These are phyloP conservation scores for Myoxocephalus aenaeus DNA, from an alignment of 2,797 vertebrate genomes.

Conservation along the genomic window DNA sequence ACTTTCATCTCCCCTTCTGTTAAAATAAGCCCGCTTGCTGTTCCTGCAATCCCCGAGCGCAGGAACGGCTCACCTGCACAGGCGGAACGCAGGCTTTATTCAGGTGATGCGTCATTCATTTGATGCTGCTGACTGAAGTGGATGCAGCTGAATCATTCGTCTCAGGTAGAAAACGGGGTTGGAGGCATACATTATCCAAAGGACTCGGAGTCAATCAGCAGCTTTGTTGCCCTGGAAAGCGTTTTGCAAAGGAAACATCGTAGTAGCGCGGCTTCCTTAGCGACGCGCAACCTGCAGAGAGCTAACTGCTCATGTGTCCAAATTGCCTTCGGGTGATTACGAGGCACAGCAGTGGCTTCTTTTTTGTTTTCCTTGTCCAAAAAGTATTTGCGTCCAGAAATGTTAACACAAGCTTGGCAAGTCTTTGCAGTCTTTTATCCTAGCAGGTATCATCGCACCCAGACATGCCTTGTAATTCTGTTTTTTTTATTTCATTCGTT, in stretches of 20 bases:
- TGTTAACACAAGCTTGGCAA: background rate
- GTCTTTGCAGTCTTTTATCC: background rate
- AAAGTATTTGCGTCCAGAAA: slow-evolving; percentile 17
- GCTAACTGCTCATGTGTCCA: background rate
- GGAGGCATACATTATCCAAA: slow-evolving; percentile 41
- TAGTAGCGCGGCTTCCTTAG: slow-evolving; percentile 14
- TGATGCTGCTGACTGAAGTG: slow-evolving; percentile 62
- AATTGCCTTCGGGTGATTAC: background rate
- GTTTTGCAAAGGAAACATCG: slow-evolving; percentile 21
- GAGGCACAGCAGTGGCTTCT: slow-evolving; percentile 5
- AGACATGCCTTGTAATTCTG: background rate
- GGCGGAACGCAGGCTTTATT: slow-evolving; percentile 57
- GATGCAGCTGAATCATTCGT: slow-evolving; percentile 74
- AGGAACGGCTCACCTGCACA: slow-evolving; percentile 67
- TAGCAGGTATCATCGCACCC: background rate
- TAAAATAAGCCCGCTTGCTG: slow-evolving; percentile 42
- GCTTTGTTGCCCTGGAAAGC: slow-evolving; percentile 45
- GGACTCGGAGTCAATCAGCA: slow-evolving; percentile 52
- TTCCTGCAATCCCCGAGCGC: slow-evolving; percentile 34
- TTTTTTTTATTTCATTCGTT: background rate
- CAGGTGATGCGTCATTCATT: slow-evolving; percentile 71
- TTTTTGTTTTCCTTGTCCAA: background rate
- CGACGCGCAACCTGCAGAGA: slow-evolving; percentile 8
- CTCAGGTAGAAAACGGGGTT: slow-evolving; percentile 42
- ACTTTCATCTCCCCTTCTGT: slow-evolving; percentile 20